Base-by-base conservation (phyloP, 2,888 invertebrate genomes). In the Latheticus oryzae region DNA sequence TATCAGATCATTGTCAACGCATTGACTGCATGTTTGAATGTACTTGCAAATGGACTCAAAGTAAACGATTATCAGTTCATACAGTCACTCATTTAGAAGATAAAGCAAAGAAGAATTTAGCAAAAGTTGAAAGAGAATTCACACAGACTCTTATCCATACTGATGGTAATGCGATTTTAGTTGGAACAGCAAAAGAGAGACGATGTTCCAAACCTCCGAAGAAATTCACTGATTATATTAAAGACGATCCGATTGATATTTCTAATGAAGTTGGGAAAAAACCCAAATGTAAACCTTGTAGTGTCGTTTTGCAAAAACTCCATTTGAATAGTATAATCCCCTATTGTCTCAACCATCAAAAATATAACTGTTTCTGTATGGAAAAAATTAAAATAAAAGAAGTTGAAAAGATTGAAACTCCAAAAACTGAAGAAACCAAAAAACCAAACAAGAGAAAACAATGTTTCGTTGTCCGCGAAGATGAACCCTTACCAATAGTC, bases 71-170 rank as follows among this genome's bases (percentile, higher is more conserved):
- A 8, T 74, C 76, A 1, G 69, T 61, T 16, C 72, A 76, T 17
- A 72, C 76, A 2, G 73, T 78, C 2, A 73, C 63, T 60, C 69
- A 74, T 42, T 71, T 85, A 43, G 80, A 84, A 60, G 79, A 80
- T 63, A 78, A 82, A 70, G 80, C 80, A 0, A 83, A 82, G 66
- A 78, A 74, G 30, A 82, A 83, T 53, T 76, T 89, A 58, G 85
- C 88, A 0, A 87, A 84, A 73, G 66, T 86, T 68, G 89, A 89
- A 73, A 83, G 85, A 73, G 88, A 88, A 69, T 89, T 89, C 75
- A 87, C 86, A 8, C 87, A 88, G 66, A 89, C 89, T 2, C 82
- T 89, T 13, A 85, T 89, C 48, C 77, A 86, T 28, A 83, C 85
- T 5, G 85, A 84, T 15, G 83, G 87, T 67, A 84, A 86, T 74